Percentiles rank a stretch among this genome's conserved stretches.
phyloP scores from a whole-genome alignment of 1,140 invertebrate genomes.

The Drosophila littoralis region DNA sequence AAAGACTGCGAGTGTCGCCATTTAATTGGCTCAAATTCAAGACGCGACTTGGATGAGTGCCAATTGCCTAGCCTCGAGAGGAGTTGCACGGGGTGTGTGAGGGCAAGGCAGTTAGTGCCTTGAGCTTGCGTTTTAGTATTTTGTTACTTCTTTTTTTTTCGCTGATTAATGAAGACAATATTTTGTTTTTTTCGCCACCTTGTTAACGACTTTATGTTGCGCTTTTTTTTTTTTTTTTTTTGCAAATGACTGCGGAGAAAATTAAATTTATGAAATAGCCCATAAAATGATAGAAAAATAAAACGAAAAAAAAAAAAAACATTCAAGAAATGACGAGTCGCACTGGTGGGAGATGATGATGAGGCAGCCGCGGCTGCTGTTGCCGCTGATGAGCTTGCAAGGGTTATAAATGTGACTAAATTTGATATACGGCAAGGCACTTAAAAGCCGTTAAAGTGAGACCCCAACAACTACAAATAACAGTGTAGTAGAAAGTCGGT shows the following conservation, averaged over 20 bases:
- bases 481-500: conserved; percentile 33
- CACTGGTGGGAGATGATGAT: conserved; percentile 8
- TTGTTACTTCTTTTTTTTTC: conserved; percentile 23
- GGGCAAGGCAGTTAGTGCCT: conserved; percentile 2
- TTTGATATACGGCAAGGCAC: conserved; percentile 36
- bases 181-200: conserved; percentile 44
- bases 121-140: conserved; percentile 7
- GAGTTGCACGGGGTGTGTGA: neutral
- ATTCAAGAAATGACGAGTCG: conserved; percentile 25
- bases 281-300: conserved; percentile 51
- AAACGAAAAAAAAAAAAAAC: neutral
- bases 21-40: conserved; percentile 46
- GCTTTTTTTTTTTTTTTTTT: conserved; percentile 27
- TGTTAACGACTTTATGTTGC: conserved; percentile 53
- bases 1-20: conserved; percentile 31
- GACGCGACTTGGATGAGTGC: conserved; percentile 26
- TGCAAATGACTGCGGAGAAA: conserved; percentile 39
- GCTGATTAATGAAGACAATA: conserved; percentile 72
- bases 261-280: conserved; percentile 62
- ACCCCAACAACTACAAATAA: neutral
- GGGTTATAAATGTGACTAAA: conserved; percentile 47
- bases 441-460: conserved; percentile 21
- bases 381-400: conserved; percentile 6
- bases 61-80: conserved; percentile 8
- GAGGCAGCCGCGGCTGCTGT: neutral